Evolutionary conservation across 2,113 vertebrate species (phyloP).

Genomic region (Otus sunia): DNA sequence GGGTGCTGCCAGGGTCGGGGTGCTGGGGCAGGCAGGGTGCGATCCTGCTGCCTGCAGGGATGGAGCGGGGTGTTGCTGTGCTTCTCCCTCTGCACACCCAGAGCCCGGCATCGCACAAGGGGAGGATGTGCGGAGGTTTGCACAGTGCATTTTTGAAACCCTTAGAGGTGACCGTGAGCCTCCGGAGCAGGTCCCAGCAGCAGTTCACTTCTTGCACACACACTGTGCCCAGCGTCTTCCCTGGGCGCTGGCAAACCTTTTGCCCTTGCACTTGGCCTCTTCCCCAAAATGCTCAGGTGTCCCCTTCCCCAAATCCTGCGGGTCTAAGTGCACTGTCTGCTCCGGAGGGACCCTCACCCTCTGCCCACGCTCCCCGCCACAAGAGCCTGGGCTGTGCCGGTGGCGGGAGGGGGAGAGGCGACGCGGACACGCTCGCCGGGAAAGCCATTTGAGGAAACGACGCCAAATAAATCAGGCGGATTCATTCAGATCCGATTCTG

Average conservation of each 20-base stretch:
- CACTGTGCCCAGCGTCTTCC: neutral
- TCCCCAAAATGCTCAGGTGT: neutral
- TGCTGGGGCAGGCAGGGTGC: neutral
- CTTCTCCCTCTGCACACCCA: neutral
- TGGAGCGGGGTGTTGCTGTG: neutral
- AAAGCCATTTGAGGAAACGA: constrained; percentile 22
- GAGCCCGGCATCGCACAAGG: accelerated
- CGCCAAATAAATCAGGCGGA: constrained; percentile 17
- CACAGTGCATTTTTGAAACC: accelerated
- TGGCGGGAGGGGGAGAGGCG: neutral
- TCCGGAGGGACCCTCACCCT: accelerated
- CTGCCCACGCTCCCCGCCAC: neutral
- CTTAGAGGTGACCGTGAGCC: accelerated
- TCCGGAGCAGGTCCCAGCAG: neutral
- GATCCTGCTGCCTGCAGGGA: neutral
- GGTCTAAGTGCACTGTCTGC: accelerated
- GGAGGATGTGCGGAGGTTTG: neutral
- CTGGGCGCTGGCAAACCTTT: accelerated
- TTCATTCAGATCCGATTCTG: neutral
- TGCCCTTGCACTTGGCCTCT: neutral
- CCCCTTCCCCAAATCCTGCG: neutral
- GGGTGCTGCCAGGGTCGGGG: neutral
- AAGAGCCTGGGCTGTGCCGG: neutral
- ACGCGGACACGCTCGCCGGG: accelerated
- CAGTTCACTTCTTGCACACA: neutral